A percentile compares a stretch with the other conserved stretches of the same genome.
These are phyloP conservation scores for Tachysurus fulvidraco DNA, from an alignment of 2,113 vertebrate species.

Conservation along the genomic window DNA sequence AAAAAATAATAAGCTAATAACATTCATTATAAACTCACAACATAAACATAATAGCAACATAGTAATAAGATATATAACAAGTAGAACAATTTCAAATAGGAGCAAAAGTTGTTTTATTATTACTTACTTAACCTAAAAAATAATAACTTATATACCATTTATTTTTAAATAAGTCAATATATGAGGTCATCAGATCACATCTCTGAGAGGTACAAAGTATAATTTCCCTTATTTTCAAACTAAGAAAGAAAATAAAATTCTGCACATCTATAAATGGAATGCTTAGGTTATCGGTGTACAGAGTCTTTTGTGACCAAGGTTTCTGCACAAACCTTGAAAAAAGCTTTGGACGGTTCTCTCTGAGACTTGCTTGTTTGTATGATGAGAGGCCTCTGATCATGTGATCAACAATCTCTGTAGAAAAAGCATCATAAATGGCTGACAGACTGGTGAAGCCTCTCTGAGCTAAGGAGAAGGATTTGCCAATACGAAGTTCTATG, in stretches of 20 bases:
- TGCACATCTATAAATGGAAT: conserved; percentile 39
- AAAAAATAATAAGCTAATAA: conserved; percentile 61
- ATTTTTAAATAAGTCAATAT: conserved; percentile 81
- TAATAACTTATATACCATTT: conserved; percentile 83
- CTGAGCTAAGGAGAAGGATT: neutral
- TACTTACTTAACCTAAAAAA: conserved; percentile 77
- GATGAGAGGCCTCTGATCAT: conserved; percentile 48
- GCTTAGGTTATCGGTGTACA: conserved; percentile 66
- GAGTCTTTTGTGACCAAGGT: conserved; percentile 63
- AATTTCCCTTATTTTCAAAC: conserved; percentile 54
- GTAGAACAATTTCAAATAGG: conserved; percentile 54
- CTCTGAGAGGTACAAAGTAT: conserved; percentile 64
- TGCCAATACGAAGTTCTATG: neutral
- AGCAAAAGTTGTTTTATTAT: conserved; percentile 78
- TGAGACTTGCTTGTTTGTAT: conserved; percentile 55
- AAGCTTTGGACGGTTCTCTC: conserved; percentile 59
- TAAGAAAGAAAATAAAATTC: conserved; percentile 69
- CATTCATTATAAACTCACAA: conserved; percentile 61
- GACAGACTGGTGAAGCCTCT: neutral
- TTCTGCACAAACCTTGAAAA: conserved; percentile 63
- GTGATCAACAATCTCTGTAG: conserved; percentile 39
- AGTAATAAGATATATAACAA: conserved; percentile 37
- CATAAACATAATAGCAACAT: conserved; percentile 64
- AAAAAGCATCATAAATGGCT: conserved; percentile 42
- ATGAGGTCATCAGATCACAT: conserved; percentile 76